Evolutionary conservation across 35 echinoderm and acorn worm genomes (phyloP).

Genomic region (Apostichopus parvimensis): DNA sequence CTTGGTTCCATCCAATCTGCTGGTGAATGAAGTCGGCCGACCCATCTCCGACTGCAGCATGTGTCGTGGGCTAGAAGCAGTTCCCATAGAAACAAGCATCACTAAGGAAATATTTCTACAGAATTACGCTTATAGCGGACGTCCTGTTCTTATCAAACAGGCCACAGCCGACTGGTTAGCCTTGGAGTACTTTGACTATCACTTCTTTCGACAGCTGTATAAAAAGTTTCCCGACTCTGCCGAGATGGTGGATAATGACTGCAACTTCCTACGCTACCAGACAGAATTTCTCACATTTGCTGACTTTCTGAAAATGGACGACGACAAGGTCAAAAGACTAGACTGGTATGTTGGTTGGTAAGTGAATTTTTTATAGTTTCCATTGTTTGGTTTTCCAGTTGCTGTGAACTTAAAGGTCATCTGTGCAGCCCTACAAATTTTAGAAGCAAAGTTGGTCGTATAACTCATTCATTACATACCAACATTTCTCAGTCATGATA

Average conservation of each 20-base stretch:
- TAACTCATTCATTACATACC: too few relatives aligned
- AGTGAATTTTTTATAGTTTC: background rate
- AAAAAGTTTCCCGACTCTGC: conserved; percentile 51
- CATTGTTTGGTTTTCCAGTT: too few relatives aligned
- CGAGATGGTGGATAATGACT: conserved; percentile 61
- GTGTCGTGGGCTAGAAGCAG: conserved; percentile 57
- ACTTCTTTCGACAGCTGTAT: conserved; percentile 81
- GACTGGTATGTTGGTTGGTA: conserved; percentile 96
- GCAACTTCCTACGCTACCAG: conserved; percentile 83
- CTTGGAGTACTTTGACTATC: conserved; percentile 63
- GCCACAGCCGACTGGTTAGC: conserved; percentile 78
- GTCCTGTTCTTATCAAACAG: conserved; percentile 71
- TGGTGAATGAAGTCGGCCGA: conserved; percentile 61
- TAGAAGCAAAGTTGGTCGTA: too few relatives aligned
- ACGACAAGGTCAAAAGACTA: conserved; percentile 43
- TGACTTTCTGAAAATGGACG: conserved; percentile 75
- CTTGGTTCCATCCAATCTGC: conserved; percentile 54
- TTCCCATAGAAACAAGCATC: conserved; percentile 60
- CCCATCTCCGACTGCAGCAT: conserved; percentile 68
- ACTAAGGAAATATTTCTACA: conserved; percentile 66
- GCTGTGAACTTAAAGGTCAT: too few relatives aligned
- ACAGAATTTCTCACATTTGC: conserved; percentile 70
- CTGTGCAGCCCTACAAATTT: too few relatives aligned
- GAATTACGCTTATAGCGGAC: conserved; percentile 79
- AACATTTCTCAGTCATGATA: too few relatives aligned